Evolutionary conservation across 2,888 invertebrate species (phyloP).

Genomic region (Mythimna impura): DNA sequence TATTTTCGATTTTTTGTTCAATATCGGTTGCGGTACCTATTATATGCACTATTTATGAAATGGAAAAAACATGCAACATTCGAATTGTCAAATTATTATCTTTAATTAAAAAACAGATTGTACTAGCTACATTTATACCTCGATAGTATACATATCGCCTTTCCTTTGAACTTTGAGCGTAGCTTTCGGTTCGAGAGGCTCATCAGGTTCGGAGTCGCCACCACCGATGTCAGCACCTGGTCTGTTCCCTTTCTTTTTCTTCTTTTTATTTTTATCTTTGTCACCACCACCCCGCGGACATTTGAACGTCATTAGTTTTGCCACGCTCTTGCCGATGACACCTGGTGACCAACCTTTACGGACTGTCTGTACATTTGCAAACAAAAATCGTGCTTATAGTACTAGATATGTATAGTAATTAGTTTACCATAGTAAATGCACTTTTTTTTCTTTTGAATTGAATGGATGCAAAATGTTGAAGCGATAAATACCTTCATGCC

Average conservation of each 20-base stretch:
- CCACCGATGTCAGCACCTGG: slow-evolving; percentile 75
- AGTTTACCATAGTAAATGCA: not conserved
- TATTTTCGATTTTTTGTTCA: too few species aligned
- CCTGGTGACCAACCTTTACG: slow-evolving; percentile 91
- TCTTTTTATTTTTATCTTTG: slow-evolving; percentile 83
- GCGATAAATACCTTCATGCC: slow-evolving; percentile 79
- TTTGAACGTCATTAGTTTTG: slow-evolving; percentile 86
- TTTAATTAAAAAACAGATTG: too few species aligned
- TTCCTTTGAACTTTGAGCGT: slow-evolving; percentile 92
- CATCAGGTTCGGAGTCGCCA: slow-evolving; percentile 86
- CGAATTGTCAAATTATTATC: too few species aligned
- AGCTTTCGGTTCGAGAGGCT: slow-evolving; percentile 90
- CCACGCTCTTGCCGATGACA: slow-evolving; percentile 87
- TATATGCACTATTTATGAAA: too few species aligned
- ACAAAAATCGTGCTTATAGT: slow-evolving; percentile 3
- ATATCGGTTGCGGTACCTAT: too few species aligned
- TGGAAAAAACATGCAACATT: too few species aligned
- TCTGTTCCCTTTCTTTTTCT: slow-evolving; percentile 77
- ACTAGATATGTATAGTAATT: not conserved
- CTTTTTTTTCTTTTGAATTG: not conserved
- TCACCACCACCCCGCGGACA: slow-evolving; percentile 79
- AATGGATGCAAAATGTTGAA: not conserved
- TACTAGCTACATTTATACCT: slow-evolving; percentile 74
- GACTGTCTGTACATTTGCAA: slow-evolving; percentile 39
- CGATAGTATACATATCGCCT: slow-evolving; percentile 92